A percentile compares a stretch with the other conserved stretches of the same genome.
Conservation (phyloP, 2,797 vertebrate genomes). For the Potorous gilbertii region DNA sequence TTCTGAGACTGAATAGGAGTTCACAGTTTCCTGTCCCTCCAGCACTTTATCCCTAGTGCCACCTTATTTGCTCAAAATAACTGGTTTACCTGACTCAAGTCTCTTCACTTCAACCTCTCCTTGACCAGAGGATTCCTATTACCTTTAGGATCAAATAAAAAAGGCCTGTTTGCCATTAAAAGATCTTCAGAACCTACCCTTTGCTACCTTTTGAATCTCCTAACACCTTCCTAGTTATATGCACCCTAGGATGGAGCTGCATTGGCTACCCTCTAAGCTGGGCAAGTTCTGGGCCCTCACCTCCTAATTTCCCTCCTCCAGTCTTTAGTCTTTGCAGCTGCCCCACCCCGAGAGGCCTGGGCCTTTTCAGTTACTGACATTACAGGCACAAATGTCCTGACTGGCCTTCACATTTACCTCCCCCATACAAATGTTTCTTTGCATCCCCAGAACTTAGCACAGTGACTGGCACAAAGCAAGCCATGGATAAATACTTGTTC, state of each 20-base stretch:
- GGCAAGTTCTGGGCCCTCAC: not conserved
- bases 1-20: not conserved
- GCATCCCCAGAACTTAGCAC: not conserved
- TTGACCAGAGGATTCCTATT: not conserved
- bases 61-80: not conserved
- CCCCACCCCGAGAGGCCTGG: not conserved
- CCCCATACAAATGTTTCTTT: not conserved
- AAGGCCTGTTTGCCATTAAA: not conserved
- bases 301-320: not conserved
- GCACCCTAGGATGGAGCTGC: not conserved
- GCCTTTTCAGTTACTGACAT: not conserved
- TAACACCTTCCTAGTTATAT: not conserved
- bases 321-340: not conserved
- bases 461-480: not conserved
- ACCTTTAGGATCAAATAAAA: not conserved
- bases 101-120: not conserved
- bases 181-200: not conserved
- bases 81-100: not conserved
- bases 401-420: not conserved
- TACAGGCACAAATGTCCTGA: not conserved
- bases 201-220: not conserved
- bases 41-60: not conserved
- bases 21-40: not conserved
- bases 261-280: not conserved
- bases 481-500: not conserved